A percentile compares a stretch with the other conserved stretches of the same genome.
These are phyloP conservation scores for Coranthus polyacanthus DNA, from an alignment of 2,797 vertebrate genomes.

Conservation along the genomic window DNA sequence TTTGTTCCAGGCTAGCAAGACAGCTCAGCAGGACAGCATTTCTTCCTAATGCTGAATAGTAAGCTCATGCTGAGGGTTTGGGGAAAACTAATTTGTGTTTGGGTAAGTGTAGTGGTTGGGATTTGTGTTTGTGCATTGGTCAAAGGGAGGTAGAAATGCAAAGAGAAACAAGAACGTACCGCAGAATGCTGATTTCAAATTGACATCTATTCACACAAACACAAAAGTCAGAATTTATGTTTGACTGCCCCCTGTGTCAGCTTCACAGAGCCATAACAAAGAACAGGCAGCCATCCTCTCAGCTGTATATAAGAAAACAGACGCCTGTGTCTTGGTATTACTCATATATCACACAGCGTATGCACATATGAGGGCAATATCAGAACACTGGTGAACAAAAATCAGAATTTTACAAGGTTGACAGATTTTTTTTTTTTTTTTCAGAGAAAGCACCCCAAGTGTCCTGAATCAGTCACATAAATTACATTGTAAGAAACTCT, in stretches of 20 bases:
- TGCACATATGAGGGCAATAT: constrained; percentile 19
- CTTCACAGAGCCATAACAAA: constrained; percentile 31
- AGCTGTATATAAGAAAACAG: constrained; percentile 30
- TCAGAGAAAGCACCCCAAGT: neutral
- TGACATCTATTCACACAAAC: neutral
- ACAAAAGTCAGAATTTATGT: constrained; percentile 24
- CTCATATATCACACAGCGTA: constrained; percentile 37
- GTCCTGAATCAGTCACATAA: constrained; percentile 33
- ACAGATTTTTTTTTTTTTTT: constrained; percentile 9
- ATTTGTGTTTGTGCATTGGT: constrained; percentile 2
- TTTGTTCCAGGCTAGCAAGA: constrained; percentile 41
- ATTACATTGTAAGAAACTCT: constrained; percentile 40
- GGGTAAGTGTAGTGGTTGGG: neutral
- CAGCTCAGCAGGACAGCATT: constrained; percentile 53
- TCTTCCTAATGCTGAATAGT: constrained; percentile 44
- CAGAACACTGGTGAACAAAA: constrained; percentile 27
- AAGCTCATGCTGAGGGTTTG: constrained; percentile 43
- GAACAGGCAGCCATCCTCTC: constrained; percentile 18
- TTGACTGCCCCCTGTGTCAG: constrained; percentile 8
- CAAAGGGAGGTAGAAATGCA: constrained; percentile 22
- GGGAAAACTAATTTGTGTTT: constrained; percentile 44
- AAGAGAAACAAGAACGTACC: constrained; percentile 28
- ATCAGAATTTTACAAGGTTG: constrained; percentile 28
- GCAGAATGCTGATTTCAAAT: constrained; percentile 4
- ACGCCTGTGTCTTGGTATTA: constrained; percentile 31